Evolutionary conservation across 2,113 vertebrate species (phyloP).

Genomic region (Periophthalmodon schlosseri): DNA sequence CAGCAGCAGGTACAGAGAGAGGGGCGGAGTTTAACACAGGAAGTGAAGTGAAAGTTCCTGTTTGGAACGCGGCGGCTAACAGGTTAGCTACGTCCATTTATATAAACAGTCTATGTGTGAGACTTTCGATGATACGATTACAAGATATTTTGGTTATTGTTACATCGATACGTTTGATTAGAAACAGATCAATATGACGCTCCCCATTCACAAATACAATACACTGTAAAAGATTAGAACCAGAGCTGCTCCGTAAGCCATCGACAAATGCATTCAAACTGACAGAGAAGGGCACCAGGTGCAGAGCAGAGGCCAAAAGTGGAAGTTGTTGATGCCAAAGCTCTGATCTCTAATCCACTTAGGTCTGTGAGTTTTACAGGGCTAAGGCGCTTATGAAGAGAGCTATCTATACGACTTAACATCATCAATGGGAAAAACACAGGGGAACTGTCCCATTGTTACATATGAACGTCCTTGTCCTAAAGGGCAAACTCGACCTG

Average conservation of each 20-base stretch:
- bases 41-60: too few species aligned
- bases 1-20: too few species aligned
- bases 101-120: too few species aligned
- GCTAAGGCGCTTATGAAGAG: background rate
- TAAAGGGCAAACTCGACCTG: background rate
- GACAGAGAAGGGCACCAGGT: background rate
- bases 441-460: background rate
- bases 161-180: too few species aligned
- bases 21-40: too few species aligned
- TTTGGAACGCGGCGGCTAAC: too few species aligned
- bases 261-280: background rate
- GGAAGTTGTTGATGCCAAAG: slow-evolving; percentile 6
- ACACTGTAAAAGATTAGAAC: background rate
- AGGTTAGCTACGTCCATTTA: too few species aligned
- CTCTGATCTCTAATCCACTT: slow-evolving; percentile 12
- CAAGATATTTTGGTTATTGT: too few species aligned
- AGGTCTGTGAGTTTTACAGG: background rate
- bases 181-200: too few species aligned
- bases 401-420: background rate
- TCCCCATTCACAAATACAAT: background rate
- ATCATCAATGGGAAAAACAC: background rate
- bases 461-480: background rate
- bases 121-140: too few species aligned
- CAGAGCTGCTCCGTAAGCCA: background rate
- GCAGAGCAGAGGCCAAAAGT: slow-evolving; percentile 2